phyloP scores from a whole-genome alignment of 2,797 vertebrate species.

The Pelochelys cantorii region DNA sequence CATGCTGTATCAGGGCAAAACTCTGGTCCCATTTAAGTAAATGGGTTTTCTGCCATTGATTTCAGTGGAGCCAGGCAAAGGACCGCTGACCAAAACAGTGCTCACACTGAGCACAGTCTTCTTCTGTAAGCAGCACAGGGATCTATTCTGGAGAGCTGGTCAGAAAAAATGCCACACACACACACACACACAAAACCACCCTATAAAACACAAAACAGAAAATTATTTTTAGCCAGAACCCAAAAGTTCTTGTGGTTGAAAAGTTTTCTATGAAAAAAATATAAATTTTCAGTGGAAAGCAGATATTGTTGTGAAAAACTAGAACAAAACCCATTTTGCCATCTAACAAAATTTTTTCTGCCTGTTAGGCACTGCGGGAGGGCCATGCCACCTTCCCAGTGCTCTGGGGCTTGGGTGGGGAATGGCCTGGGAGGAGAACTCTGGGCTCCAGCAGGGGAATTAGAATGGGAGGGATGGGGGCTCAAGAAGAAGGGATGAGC shows the following conservation, averaged over 20 bases:
- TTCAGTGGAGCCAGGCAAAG: neutral
- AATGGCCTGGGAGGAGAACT: no score
- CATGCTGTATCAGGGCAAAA: neutral
- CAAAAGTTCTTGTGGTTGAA: neutral
- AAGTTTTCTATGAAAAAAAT: neutral
- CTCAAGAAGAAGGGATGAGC: no score
- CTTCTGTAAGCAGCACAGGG: fast-evolving
- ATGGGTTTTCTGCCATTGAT: fast-evolving
- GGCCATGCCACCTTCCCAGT: no score
- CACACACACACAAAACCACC: no score
- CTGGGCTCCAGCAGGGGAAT: no score
- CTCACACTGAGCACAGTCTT: fast-evolving
- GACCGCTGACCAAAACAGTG: neutral
- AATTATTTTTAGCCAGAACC: neutral
- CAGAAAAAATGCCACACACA: neutral
- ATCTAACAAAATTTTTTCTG: neutral
- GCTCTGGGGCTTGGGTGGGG: no score
- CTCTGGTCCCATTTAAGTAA: neutral
- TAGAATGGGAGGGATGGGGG: no score
- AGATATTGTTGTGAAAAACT: neutral
- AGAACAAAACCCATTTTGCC: neutral
- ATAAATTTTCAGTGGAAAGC: neutral
- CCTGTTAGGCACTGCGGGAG: no score
- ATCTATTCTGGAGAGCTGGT: fast-evolving
- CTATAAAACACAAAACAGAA: neutral